These are phyloP conservation scores for Erpornis zantholeuca DNA, from an alignment of 2,113 vertebrate genomes.

Conservation along the genomic window DNA sequence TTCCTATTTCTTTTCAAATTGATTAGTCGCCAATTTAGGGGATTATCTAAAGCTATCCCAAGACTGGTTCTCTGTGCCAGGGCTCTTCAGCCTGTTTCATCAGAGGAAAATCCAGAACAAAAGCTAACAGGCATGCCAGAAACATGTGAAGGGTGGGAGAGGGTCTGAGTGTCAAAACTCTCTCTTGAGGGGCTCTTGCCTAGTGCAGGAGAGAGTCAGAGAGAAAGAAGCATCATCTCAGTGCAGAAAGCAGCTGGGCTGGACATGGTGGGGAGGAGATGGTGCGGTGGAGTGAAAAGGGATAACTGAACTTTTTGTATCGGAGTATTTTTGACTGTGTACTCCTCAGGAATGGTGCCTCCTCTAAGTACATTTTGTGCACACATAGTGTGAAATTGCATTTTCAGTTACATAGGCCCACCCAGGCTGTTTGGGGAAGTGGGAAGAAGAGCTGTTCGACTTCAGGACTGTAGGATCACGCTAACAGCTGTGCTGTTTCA, in stretches of 20 bases:
- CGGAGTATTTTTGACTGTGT: not conserved
- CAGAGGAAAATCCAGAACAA: not conserved
- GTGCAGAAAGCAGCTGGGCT: not conserved
- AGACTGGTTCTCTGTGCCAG: not conserved
- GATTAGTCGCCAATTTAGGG: not conserved
- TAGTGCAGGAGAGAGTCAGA: not conserved
- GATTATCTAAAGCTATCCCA: not conserved
- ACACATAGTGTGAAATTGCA: not conserved
- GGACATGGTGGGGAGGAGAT: accelerated
- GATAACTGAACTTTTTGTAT: not conserved
- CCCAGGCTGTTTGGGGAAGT: not conserved
- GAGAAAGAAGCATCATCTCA: not conserved
- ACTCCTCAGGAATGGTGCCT: not conserved
- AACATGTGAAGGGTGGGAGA: not conserved
- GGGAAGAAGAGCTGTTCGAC: not conserved
- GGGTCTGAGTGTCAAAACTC: not conserved
- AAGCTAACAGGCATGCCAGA: not conserved
- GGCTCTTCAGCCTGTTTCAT: not conserved
- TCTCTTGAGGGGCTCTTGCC: not conserved
- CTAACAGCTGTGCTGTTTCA: not conserved
- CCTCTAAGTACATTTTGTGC: not conserved
- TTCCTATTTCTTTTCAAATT: not conserved
- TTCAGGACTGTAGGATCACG: not conserved
- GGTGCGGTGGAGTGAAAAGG: not conserved
- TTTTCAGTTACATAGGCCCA: not conserved